Conservation (phyloP, 1,140 invertebrate genomes). For the Drosophila persimilis region DNA sequence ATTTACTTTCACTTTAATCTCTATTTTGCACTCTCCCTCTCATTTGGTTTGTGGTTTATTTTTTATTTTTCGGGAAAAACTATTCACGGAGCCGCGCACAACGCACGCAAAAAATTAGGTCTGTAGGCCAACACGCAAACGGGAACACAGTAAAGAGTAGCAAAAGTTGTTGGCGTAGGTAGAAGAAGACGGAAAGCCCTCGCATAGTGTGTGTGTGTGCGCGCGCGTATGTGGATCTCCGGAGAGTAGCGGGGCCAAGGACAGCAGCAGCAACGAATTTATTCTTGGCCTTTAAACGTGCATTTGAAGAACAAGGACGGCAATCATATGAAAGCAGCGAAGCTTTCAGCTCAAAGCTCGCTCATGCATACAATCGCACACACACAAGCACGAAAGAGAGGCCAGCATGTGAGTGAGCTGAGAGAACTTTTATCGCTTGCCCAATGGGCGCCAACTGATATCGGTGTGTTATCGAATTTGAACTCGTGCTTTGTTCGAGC, state of each 20-base stretch:
- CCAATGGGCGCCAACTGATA: no score
- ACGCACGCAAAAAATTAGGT: constrained; percentile 79
- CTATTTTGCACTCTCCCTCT: constrained; percentile 48
- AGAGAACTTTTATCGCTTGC: neutral
- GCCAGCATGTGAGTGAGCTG: no score
- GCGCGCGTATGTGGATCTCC: constrained; percentile 26
- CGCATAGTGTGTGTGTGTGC: constrained; percentile 34
- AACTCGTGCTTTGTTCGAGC: no score
- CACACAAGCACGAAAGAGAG: neutral
- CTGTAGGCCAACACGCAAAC: constrained; percentile 80
- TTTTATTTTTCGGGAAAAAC: constrained; percentile 69
- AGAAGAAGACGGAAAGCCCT: constrained; percentile 76
- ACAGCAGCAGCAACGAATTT: constrained; percentile 55
- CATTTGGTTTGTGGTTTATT: constrained; percentile 46
- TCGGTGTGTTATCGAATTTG: no score
- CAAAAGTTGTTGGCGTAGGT: constrained; percentile 78
- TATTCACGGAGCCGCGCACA: constrained; percentile 63
- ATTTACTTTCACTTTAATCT: constrained; percentile 40
- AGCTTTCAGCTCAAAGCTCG: constrained; percentile 64
- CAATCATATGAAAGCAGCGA: constrained; percentile 65
- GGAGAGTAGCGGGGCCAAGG: constrained; percentile 62
- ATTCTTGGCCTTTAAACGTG: constrained; percentile 82
- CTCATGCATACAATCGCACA: constrained; percentile 12
- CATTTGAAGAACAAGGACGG: constrained; percentile 83
- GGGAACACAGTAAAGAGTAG: constrained; percentile 74